phyloP scores from a whole-genome alignment of 2,888 invertebrate genomes.

The Tetanocera ferruginea region DNA sequence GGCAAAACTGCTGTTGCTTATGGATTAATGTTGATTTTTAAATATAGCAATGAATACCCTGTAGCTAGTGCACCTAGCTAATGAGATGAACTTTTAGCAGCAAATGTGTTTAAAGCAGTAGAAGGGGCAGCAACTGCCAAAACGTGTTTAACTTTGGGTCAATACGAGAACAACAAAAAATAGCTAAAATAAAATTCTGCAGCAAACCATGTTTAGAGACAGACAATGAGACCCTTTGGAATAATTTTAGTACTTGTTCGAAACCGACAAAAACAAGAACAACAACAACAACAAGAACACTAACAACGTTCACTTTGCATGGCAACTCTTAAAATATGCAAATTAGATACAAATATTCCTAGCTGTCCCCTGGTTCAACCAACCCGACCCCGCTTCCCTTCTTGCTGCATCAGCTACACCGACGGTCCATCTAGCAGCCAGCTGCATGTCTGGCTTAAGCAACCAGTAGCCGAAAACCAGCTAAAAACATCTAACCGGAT shows the following conservation, averaged over 20 bases:
- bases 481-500: constrained; percentile 7
- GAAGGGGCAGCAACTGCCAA: background rate
- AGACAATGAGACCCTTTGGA: constrained; percentile 41
- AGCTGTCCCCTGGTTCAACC: background rate
- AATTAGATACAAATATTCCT: constrained; percentile 48
- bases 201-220: constrained; percentile 1
- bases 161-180: background rate
- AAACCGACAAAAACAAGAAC: constrained; percentile 15
- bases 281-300: constrained; percentile 14
- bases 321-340: constrained; percentile 64
- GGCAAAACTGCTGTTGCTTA: too few relatives aligned
- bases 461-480: background rate
- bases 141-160: background rate
- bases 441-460: background rate
- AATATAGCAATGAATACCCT: too few relatives aligned
- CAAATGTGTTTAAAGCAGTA: too few relatives aligned
- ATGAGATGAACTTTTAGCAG: too few relatives aligned
- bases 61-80: too few relatives aligned
- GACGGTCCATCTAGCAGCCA: background rate
- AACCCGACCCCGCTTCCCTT: background rate
- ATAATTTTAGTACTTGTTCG: constrained; percentile 35
- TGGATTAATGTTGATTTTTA: too few relatives aligned
- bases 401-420: background rate
- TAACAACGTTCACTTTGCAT: constrained; percentile 52
- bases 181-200: background rate